Evolutionary conservation across 2,888 invertebrate genomes (phyloP).

Genomic region (Brenthis hecate): DNA sequence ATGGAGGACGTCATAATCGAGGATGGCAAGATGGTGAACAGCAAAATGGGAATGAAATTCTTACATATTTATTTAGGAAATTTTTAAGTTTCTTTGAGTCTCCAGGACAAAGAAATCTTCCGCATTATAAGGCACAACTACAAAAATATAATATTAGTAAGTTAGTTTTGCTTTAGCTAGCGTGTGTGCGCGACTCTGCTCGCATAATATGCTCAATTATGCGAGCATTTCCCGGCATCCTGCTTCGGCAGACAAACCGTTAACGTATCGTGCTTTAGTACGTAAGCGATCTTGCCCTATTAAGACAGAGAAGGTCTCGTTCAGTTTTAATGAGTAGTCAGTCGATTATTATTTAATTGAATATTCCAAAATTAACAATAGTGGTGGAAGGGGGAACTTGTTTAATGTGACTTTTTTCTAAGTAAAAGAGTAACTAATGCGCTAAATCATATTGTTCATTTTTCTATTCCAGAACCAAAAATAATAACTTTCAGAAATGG

Average conservation of each 20-base stretch:
- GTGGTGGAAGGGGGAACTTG: no score
- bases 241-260: no score
- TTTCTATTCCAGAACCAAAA: conserved; percentile 45
- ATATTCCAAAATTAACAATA: no score
- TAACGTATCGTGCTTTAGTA: no score
- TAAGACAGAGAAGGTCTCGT: neutral
- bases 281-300: neutral
- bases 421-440: neutral
- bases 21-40: neutral
- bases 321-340: no score
- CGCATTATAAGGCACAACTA: conserved; percentile 30
- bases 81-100: conserved; percentile 28
- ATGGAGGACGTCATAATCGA: conserved; percentile 12
- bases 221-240: no score
- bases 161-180: conserved; percentile 4
- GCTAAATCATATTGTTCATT: neutral
- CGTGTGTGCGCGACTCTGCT: neutral
- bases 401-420: no score
- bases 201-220: no score
- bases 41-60: neutral
- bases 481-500: conserved; percentile 41
- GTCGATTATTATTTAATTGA: no score
- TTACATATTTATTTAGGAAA: conserved; percentile 5
- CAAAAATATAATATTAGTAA: conserved; percentile 39
- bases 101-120: conserved; percentile 3